Conservation (phyloP, 2,797 vertebrate genomes). For the Lycodopsis pacificus region DNA sequence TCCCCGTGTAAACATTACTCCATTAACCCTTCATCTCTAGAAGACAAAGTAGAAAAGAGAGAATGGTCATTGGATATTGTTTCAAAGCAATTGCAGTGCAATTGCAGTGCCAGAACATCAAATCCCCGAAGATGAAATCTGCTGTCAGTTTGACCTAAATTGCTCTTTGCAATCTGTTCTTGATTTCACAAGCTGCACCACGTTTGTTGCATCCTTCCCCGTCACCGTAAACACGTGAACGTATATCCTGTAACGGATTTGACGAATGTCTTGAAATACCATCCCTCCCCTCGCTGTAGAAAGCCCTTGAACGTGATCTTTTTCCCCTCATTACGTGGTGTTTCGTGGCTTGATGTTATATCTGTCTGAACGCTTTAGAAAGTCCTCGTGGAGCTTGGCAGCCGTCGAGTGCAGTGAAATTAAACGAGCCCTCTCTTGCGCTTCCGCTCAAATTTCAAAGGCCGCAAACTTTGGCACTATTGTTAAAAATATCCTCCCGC, state of each 20-base stretch:
- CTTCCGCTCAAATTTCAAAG: conserved; percentile 71
- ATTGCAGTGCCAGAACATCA: conserved; percentile 23
- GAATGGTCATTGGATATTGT: conserved; percentile 43
- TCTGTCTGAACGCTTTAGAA: conserved; percentile 55
- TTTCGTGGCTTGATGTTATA: conserved; percentile 60
- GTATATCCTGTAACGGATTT: conserved; percentile 28
- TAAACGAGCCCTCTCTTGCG: conserved; percentile 54
- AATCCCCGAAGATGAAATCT: conserved; percentile 32
- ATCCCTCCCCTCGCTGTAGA: conserved; percentile 22
- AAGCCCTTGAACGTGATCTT: conserved; percentile 10
- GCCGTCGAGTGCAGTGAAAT: conserved; percentile 56
- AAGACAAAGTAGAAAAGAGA: conserved; percentile 26
- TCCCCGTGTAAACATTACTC: conserved; percentile 22
- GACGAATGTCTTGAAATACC: conserved; percentile 56
- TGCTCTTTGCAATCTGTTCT: conserved; percentile 40
- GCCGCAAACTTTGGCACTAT: conserved; percentile 58
- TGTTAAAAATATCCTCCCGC: conserved; percentile 65
- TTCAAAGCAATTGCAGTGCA: conserved; percentile 41
- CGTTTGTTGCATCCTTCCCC: conserved; percentile 24
- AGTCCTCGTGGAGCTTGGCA: conserved; percentile 52
- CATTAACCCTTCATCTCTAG: conserved; percentile 27
- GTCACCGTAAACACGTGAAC: conserved; percentile 34
- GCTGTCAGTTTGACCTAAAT: conserved; percentile 37
- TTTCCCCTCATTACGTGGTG: conserved; percentile 38
- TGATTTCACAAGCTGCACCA: conserved; percentile 29